Percentiles rank a stretch among this genome's conserved stretches.
phyloP scores from a whole-genome alignment of 2,113 vertebrate species.

The Gymnocephalus cernua region DNA sequence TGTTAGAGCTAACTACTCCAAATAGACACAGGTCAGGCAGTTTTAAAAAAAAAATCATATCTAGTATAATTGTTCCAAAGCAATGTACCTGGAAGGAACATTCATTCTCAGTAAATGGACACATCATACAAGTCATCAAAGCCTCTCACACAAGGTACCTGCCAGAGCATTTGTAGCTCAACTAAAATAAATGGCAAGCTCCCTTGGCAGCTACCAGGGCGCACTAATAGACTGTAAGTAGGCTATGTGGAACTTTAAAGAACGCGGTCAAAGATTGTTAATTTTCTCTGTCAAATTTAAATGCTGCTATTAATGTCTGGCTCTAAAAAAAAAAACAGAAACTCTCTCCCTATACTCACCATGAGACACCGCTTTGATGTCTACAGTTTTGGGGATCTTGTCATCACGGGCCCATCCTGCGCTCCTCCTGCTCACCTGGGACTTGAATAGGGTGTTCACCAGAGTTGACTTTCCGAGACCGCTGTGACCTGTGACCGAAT shows the following conservation, averaged over 20 bases:
- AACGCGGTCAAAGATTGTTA: constrained; percentile 21
- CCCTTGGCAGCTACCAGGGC: constrained; percentile 21
- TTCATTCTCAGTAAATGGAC: neutral
- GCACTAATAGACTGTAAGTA: constrained; percentile 21
- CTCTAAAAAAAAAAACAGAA: constrained; percentile 4
- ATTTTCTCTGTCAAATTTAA: constrained; percentile 33
- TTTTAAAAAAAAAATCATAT: neutral
- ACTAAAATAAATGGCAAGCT: constrained; percentile 9
- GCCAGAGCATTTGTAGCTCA: neutral
- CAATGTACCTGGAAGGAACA: neutral
- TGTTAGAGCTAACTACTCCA: neutral
- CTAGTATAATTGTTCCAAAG: neutral
- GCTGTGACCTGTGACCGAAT: constrained; percentile 87
- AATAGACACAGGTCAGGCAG: neutral
- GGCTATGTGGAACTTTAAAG: constrained; percentile 11
- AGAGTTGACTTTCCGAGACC: constrained; percentile 95
- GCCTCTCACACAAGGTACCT: neutral
- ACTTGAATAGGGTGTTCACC: constrained; percentile 97
- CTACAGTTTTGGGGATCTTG: constrained; percentile 96
- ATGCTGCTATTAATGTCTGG: constrained; percentile 15
- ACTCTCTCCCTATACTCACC: constrained; percentile 83
- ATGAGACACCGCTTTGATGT: constrained; percentile 95
- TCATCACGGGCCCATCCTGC: constrained; percentile 93
- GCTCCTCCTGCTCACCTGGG: constrained; percentile 95
- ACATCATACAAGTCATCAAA: neutral